Percentiles rank a stretch among this genome's conserved stretches.
These are phyloP conservation scores for Sebastes fasciatus DNA, from an alignment of 2,113 vertebrate species.

Conservation along the genomic window DNA sequence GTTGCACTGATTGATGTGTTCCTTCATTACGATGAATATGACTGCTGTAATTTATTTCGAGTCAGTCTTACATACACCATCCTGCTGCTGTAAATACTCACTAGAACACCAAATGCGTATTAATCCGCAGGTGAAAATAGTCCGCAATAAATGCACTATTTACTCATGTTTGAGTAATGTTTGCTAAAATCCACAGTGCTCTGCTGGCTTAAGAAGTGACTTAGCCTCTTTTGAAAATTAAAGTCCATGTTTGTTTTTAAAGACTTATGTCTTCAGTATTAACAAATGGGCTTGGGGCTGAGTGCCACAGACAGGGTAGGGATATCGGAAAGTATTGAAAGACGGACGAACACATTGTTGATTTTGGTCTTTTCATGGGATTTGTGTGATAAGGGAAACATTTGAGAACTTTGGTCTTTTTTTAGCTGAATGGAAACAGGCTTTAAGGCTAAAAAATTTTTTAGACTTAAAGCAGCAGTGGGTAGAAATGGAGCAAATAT, in stretches of 20 bases:
- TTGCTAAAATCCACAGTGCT: too few species aligned
- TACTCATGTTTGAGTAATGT: too few species aligned
- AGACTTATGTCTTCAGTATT: neutral
- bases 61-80: neutral
- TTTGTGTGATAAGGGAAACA: neutral
- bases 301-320: neutral
- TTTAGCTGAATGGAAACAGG: neutral
- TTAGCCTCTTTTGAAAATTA: neutral
- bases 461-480: neutral
- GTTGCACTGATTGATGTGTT: neutral
- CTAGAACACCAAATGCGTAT: neutral
- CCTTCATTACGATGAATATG: neutral
- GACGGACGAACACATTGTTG: neutral
- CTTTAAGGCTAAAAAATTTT: neutral
- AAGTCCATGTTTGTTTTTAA: neutral
- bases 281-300: neutral
- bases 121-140: too few species aligned
- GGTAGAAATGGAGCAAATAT: too few species aligned
- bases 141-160: too few species aligned
- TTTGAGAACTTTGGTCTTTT: neutral
- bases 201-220: neutral
- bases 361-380: neutral
- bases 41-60: neutral
- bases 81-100: neutral
- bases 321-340: neutral